Conservation (phyloP, 2,888 invertebrate genomes). For the Atrina japonica region DNA sequence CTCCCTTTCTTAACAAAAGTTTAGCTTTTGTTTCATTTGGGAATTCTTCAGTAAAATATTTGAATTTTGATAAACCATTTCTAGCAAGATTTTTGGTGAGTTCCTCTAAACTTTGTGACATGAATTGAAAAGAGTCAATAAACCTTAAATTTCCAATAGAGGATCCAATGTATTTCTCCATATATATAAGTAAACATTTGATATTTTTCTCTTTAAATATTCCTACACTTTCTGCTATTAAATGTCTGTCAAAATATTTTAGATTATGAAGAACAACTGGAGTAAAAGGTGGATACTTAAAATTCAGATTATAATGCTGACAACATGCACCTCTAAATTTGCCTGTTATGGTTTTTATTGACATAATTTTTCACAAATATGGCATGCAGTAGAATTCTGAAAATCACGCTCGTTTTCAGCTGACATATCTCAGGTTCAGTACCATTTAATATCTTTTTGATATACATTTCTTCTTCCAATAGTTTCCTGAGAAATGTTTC, state of each 20-base stretch:
- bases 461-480: too few species aligned
- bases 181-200: constrained; percentile 6
- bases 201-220: constrained; percentile 9
- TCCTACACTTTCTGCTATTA: constrained; percentile 7
- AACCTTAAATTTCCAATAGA: constrained; percentile 5
- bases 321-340: constrained; percentile 1
- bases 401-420: too few species aligned
- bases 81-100: background rate
- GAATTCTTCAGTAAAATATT: background rate
- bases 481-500: too few species aligned
- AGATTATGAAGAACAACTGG: constrained; percentile 15
- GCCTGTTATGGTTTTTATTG: too few species aligned
- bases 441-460: too few species aligned
- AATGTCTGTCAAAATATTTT: constrained; percentile 1
- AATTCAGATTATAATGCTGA: background rate
- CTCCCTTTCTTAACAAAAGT: constrained; percentile 59
- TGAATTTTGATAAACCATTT: background rate
- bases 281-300: background rate
- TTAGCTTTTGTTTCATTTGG: background rate
- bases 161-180: constrained; percentile 1
- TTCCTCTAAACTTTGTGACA: background rate
- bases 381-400: too few species aligned
- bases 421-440: too few species aligned
- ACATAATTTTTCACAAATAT: too few species aligned
- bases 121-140: background rate